These are phyloP conservation scores for Amphiprion clarkii DNA, from an alignment of 2,797 vertebrate species.

Conservation along the genomic window DNA sequence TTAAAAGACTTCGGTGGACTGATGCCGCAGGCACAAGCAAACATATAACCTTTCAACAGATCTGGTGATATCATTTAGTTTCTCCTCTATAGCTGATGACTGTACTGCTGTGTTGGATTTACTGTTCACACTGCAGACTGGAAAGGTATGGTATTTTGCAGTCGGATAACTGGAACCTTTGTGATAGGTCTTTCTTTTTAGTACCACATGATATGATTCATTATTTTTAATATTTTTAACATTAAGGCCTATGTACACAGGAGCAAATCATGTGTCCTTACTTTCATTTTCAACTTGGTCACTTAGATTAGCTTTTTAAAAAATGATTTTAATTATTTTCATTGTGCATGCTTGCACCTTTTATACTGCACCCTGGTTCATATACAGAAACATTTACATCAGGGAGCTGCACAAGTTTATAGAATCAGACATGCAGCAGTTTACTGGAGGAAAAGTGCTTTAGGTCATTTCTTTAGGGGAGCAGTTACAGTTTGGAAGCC, in stretches of 20 bases:
- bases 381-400: neutral
- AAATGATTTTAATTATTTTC: neutral
- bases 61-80: neutral
- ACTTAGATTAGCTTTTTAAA: neutral
- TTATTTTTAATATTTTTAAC: neutral
- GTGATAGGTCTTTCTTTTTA: neutral
- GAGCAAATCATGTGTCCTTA: neutral
- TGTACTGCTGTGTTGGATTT: neutral
- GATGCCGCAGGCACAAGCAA: no score
- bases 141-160: neutral
- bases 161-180: neutral
- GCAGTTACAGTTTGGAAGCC: neutral
- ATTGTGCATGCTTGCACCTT: neutral
- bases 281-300: neutral
- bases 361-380: neutral
- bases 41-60: no score
- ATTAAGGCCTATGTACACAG: no score
- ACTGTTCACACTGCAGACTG: neutral
- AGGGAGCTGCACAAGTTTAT: neutral
- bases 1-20: no score
- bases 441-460: neutral
- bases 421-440: neutral
- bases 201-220: neutral
- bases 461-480: neutral
- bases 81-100: neutral